These are phyloP conservation scores for Odontesthes bonariensis DNA, from an alignment of 2,113 vertebrate genomes.

Conservation along the genomic window DNA sequence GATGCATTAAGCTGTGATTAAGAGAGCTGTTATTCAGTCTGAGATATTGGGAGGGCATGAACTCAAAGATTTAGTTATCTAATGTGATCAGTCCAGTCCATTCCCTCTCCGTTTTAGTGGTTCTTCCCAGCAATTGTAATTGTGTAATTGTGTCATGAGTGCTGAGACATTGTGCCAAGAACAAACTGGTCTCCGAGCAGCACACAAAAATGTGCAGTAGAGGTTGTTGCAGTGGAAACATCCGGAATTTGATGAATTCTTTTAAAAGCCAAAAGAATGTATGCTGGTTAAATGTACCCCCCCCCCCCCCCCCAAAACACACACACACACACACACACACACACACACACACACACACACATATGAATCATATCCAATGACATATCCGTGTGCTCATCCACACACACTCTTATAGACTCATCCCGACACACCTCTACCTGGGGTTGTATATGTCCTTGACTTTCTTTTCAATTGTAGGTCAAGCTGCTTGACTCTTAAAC, in stretches of 20 bases:
- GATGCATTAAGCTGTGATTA: conserved; percentile 39
- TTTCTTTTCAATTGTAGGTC: conserved; percentile 56
- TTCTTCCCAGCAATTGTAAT: conserved; percentile 34
- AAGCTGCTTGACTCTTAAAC: conserved; percentile 51
- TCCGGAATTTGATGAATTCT: conserved; percentile 46
- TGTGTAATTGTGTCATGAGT: conserved; percentile 59
- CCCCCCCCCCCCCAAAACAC: neutral
- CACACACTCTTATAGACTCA: conserved; percentile 15
- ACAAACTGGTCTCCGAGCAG: conserved; percentile 71
- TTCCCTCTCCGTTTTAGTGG: conserved; percentile 35
- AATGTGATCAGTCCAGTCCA: neutral
- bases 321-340: neutral
- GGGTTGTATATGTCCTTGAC: conserved; percentile 63
- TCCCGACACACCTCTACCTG: neutral
- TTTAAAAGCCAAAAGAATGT: conserved; percentile 27
- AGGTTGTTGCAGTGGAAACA: conserved; percentile 44
- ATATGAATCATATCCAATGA: neutral
- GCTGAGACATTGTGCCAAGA: conserved; percentile 69
- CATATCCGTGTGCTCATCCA: neutral
- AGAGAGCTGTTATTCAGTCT: conserved; percentile 25
- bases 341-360: neutral
- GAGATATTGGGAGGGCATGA: conserved; percentile 9
- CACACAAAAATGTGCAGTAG: conserved; percentile 55
- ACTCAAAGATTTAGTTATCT: conserved; percentile 25
- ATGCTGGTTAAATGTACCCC: conserved; percentile 30